phyloP scores from a whole-genome alignment of 2,113 vertebrate genomes.

The Gracilinanus agilis region DNA sequence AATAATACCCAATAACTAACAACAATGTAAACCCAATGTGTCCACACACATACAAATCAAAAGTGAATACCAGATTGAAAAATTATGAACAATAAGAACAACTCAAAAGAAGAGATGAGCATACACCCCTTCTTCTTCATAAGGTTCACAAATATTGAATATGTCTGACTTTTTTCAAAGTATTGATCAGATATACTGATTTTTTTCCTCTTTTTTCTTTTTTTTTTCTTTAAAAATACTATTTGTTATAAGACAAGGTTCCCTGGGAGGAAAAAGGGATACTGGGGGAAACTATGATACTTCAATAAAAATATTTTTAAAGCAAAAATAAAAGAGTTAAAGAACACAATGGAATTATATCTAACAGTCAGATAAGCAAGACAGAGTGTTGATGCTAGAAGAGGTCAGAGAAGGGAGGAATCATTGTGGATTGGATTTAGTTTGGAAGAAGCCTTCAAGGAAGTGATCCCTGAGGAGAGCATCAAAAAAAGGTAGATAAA shows the following conservation, averaged over 20 bases:
- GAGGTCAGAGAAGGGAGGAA: neutral
- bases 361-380: neutral
- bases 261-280: neutral
- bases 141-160: neutral
- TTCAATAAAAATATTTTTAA: neutral
- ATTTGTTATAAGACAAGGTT: neutral
- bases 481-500: neutral
- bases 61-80: neutral
- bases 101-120: neutral
- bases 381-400: neutral
- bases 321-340: neutral
- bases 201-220: neutral
- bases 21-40: neutral
- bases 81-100: neutral
- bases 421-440: neutral
- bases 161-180: neutral
- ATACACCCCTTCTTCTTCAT: neutral
- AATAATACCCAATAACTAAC: neutral
- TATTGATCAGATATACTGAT: neutral
- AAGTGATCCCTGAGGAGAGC: neutral
- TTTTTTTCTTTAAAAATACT: neutral
- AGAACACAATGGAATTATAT: neutral
- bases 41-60: neutral
- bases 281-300: neutral
- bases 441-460: neutral